A percentile compares a stretch with the other conserved stretches of the same genome.
These are phyloP conservation scores for Plusia festucae DNA, from an alignment of 2,888 invertebrate genomes.

Conservation along the genomic window DNA sequence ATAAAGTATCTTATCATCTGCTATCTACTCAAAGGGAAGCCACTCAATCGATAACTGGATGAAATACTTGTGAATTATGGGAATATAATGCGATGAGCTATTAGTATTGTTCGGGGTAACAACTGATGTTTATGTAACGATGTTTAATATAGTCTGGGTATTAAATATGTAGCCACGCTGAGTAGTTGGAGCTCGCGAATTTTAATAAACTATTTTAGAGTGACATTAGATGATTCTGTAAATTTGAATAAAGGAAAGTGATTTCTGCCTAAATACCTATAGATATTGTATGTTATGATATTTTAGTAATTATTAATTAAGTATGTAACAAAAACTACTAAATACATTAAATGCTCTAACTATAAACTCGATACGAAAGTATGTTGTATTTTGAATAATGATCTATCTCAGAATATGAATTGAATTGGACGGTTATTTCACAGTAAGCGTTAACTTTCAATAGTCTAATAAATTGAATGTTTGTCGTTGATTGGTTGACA, in stretches of 20 bases:
- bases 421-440: conserved; percentile 73
- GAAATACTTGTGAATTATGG: conserved; percentile 58
- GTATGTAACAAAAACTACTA: background rate
- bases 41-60: conserved; percentile 75
- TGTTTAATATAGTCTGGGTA: conserved; percentile 14
- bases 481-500: conserved; percentile 82
- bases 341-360: no score
- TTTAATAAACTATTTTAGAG: background rate
- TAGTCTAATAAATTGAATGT: conserved; percentile 80
- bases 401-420: conserved; percentile 49
- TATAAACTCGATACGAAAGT: conserved; percentile 31
- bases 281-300: background rate
- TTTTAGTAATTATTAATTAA: background rate
- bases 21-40: conserved; percentile 75
- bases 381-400: conserved; percentile 31
- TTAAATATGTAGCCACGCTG: conserved; percentile 10
- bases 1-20: conserved; percentile 83
- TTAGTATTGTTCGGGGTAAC: conserved; percentile 37
- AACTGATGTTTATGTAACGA: conserved; percentile 40
- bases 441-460: conserved; percentile 74
- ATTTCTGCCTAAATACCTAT: background rate
- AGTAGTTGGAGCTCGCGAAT: background rate
- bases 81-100: conserved; percentile 53
- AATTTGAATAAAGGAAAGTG: background rate
- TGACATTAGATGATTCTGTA: background rate